phyloP scores from a whole-genome alignment of 1,140 invertebrate genomes.

The Reticulitermes speratus region DNA sequence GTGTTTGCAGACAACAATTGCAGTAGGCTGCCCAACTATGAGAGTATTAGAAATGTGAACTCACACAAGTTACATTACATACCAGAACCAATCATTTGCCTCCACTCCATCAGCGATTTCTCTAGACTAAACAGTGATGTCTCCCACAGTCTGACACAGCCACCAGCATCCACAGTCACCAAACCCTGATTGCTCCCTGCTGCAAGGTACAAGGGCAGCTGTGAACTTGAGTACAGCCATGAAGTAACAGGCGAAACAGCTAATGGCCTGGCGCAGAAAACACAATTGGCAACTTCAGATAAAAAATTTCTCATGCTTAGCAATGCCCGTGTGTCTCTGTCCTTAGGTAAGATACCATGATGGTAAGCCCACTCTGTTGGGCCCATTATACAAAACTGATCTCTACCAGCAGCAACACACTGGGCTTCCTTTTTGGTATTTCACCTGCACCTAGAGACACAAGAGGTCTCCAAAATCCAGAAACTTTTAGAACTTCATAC shows the following conservation, averaged over 20 bases:
- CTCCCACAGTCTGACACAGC: constrained; percentile 63
- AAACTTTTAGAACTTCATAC: too few relatives aligned
- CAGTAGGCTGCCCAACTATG: too few relatives aligned
- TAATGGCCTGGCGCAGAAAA: constrained; percentile 32
- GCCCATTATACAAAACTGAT: too few relatives aligned
- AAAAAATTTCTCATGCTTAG: background rate
- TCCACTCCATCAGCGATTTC: constrained; percentile 47
- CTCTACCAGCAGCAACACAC: too few relatives aligned
- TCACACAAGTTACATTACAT: background rate
- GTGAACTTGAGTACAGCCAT: constrained; percentile 39
- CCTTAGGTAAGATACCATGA: too few relatives aligned
- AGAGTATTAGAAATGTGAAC: too few relatives aligned
- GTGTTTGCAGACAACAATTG: too few relatives aligned
- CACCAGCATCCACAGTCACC: constrained; percentile 59
- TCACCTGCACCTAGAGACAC: too few relatives aligned
- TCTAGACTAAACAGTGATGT: constrained; percentile 51
- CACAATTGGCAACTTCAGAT: constrained; percentile 1
- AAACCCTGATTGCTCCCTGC: constrained; percentile 52
- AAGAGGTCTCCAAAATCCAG: too few relatives aligned
- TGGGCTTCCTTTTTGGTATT: too few relatives aligned
- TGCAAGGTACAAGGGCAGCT: constrained; percentile 45
- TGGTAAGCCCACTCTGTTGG: too few relatives aligned
- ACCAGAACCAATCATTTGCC: constrained; percentile 42
- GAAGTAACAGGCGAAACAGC: constrained; percentile 36
- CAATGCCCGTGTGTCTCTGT: background rate